phyloP scores from a whole-genome alignment of 2,888 invertebrate genomes.

The Globia sparganii region DNA sequence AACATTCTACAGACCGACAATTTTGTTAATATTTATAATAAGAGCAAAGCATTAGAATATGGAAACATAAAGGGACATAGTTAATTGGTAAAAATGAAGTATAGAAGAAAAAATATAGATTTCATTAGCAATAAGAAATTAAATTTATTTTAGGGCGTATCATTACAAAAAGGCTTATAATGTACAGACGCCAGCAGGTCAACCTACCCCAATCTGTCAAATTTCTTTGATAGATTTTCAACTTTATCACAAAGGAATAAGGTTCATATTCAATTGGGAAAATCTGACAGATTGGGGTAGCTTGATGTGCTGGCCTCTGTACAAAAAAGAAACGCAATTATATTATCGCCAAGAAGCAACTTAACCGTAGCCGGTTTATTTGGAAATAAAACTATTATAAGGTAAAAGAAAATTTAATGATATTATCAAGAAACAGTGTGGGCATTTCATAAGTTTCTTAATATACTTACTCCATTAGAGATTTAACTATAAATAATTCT shows the following conservation, averaged over 20 bases:
- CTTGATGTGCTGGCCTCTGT: too few relatives aligned
- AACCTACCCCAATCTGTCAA: too few relatives aligned
- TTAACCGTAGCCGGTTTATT: not conserved
- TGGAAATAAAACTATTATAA: not conserved
- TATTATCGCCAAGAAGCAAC: constrained; percentile 27
- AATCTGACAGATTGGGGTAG: too few relatives aligned
- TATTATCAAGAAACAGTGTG: not conserved
- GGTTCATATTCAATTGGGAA: too few relatives aligned
- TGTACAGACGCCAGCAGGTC: too few relatives aligned
- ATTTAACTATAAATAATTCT: constrained; percentile 18
- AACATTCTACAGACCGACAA: constrained; percentile 23
- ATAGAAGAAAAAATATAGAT: not conserved
- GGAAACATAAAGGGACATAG: constrained; percentile 1
- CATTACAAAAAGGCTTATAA: not conserved
- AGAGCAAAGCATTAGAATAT: constrained; percentile 42
- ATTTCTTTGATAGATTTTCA: too few relatives aligned
- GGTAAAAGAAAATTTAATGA: not conserved
- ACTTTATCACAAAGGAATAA: too few relatives aligned
- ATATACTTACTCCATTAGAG: constrained; percentile 49
- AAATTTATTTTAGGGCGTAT: not conserved
- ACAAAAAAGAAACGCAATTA: not conserved
- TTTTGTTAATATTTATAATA: constrained; percentile 25
- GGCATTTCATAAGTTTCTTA: not conserved
- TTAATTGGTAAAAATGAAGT: not conserved
- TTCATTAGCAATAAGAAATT: not conserved